Evolutionary conservation across 2,888 invertebrate species (phyloP).

Genomic region (Siphonodentalium dalli): DNA sequence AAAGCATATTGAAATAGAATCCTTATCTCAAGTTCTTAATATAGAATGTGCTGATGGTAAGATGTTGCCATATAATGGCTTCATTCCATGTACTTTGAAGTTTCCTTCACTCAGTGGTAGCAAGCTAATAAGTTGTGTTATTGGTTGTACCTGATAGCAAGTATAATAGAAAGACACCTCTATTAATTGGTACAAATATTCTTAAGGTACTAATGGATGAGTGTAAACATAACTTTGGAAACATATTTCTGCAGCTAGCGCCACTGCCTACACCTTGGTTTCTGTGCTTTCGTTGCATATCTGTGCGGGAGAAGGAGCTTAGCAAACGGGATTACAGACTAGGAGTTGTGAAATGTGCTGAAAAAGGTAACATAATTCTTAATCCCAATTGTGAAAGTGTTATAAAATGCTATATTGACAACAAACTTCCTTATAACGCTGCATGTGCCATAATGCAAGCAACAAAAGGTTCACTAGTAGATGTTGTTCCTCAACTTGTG

Average conservation of each 20-base stretch:
- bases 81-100: conserved; percentile 3
- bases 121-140: conserved; percentile 4
- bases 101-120: neutral
- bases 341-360: neutral
- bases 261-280: conserved; percentile 5
- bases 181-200: no score
- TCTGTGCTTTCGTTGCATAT: conserved; percentile 6
- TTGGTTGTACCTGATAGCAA: no score
- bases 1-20: no score
- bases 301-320: conserved; percentile 6
- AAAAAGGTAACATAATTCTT: no score
- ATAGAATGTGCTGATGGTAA: conserved; percentile 11
- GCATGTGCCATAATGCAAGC: conserved; percentile 6
- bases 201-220: no score
- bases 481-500: no score
- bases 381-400: no score
- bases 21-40: no score
- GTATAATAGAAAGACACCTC: no score
- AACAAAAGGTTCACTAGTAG: no score
- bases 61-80: conserved; percentile 10
- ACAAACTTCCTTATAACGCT: no score
- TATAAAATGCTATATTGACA: neutral
- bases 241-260: conserved; percentile 6
- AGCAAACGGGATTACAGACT: neutral
- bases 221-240: no score